These are phyloP conservation scores for Scaptodrosophila latifasciaeformis DNA, from an alignment of 2,888 invertebrate genomes.

Conservation along the genomic window DNA sequence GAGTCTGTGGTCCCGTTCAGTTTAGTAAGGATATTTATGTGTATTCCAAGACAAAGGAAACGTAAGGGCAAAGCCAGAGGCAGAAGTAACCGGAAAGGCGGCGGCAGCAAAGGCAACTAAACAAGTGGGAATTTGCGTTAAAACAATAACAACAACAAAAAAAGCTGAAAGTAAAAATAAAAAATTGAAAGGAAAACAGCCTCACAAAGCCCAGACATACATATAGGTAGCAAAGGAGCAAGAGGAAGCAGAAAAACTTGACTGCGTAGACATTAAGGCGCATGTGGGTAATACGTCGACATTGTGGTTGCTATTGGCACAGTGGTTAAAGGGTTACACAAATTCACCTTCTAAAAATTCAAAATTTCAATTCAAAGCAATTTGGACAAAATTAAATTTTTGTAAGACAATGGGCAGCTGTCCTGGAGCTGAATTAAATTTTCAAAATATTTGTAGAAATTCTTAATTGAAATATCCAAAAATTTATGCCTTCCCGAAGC, in stretches of 20 bases:
- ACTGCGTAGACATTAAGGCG: constrained; percentile 24
- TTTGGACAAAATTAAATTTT: no score
- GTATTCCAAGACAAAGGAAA: constrained; percentile 40
- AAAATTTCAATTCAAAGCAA: no score
- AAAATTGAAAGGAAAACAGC: constrained; percentile 14
- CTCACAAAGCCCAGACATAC: no score
- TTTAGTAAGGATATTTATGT: constrained; percentile 15
- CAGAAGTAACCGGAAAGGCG: not conserved
- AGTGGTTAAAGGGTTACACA: no score
- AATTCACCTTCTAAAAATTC: no score
- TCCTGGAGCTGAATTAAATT: no score
- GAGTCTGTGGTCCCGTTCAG: no score
- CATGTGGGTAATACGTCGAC: constrained; percentile 45
- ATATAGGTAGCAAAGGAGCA: constrained; percentile 2
- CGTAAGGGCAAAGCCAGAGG: no score
- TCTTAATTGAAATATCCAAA: no score
- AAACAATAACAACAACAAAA: constrained; percentile 40
- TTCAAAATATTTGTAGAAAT: no score
- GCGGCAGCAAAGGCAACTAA: constrained; percentile 42
- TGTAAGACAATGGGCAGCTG: no score
- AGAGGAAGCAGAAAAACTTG: constrained; percentile 22
- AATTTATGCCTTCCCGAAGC: no score
- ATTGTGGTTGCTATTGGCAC: constrained; percentile 8
- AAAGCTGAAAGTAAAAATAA: constrained; percentile 22
- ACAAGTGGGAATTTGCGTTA: constrained; percentile 62